Evolutionary conservation across 2,888 invertebrate genomes (phyloP).

Genomic region (Melipona bicolor): DNA sequence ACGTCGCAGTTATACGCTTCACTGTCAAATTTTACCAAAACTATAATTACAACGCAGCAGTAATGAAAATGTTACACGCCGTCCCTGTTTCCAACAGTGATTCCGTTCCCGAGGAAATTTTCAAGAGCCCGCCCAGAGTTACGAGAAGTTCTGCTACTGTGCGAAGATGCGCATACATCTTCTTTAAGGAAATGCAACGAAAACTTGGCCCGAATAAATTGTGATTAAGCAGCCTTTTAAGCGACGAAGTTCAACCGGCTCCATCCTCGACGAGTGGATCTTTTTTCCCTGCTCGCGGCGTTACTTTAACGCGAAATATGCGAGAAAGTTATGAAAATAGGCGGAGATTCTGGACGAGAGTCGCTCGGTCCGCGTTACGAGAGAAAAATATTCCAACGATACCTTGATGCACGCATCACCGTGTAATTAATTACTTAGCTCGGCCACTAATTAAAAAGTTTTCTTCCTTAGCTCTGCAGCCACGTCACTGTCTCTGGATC

Average conservation of each 20-base stretch:
- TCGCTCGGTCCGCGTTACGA: not conserved
- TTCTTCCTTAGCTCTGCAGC: slow-evolving; percentile 1
- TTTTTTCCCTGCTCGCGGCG: not conserved
- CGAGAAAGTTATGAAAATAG: slow-evolving; percentile 38
- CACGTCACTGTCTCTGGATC: not conserved
- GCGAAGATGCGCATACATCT: slow-evolving; percentile 12
- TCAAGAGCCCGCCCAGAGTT: slow-evolving; percentile 10
- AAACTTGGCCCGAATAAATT: slow-evolving; percentile 37
- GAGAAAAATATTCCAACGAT: slow-evolving; percentile 18
- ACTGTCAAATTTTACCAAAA: no score
- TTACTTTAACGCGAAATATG: slow-evolving; percentile 22
- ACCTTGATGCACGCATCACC: slow-evolving; percentile 21
- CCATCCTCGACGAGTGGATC: slow-evolving; percentile 10
- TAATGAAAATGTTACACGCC: not conserved
- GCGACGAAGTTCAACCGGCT: slow-evolving; percentile 28
- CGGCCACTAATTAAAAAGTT: slow-evolving; percentile 24
- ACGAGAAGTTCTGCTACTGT: not conserved
- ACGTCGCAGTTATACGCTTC: no score
- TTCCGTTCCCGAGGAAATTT: not conserved
- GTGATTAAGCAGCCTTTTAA: slow-evolving; percentile 38
- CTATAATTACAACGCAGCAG: no score
- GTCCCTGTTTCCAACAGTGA: not conserved
- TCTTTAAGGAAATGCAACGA: slow-evolving; percentile 34
- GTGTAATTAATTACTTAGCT: slow-evolving; percentile 36
- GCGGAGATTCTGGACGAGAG: slow-evolving; percentile 7